Percentiles rank a stretch among this genome's conserved stretches.
Evolutionary conservation across 2,888 invertebrate species (phyloP).

Genomic region (Scaptomyza polygonia): DNA sequence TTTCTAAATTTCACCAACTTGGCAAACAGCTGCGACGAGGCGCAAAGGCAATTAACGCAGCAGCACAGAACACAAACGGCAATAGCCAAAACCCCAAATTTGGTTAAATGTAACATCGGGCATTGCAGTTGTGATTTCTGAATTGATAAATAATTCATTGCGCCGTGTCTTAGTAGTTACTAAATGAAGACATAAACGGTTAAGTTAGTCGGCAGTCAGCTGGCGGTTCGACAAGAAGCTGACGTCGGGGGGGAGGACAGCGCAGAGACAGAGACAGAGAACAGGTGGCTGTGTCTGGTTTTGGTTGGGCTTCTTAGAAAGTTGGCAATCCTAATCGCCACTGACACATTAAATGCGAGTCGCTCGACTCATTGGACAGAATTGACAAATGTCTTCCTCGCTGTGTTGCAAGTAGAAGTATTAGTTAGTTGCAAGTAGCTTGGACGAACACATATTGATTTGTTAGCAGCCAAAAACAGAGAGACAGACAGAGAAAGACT

Average conservation of each 20-base stretch:
- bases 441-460: constrained; percentile 67
- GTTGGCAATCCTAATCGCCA: constrained; percentile 56
- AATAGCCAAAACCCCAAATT: constrained; percentile 66
- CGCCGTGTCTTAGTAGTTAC: constrained; percentile 57
- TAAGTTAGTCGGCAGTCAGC: constrained; percentile 30
- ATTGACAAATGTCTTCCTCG: constrained; percentile 78
- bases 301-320: constrained; percentile 72
- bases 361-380: constrained; percentile 33
- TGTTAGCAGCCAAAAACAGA: constrained; percentile 47
- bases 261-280: background rate
- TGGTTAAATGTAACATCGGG: constrained; percentile 81
- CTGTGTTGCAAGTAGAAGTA: constrained; percentile 61
- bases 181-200: constrained; percentile 75
- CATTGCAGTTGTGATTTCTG: constrained; percentile 71
- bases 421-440: constrained; percentile 62
- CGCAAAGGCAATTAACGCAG: constrained; percentile 65
- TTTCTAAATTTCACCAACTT: constrained; percentile 63
- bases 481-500: background rate
- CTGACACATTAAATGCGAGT: constrained; percentile 71
- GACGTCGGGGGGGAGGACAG: background rate
- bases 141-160: constrained; percentile 77
- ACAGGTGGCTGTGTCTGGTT: constrained; percentile 3
- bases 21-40: constrained; percentile 5
- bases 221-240: constrained; percentile 6
- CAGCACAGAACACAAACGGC: constrained; percentile 48